Base-by-base conservation (phyloP, 2,888 invertebrate species). In the Linhomoeus sp. region DNA sequence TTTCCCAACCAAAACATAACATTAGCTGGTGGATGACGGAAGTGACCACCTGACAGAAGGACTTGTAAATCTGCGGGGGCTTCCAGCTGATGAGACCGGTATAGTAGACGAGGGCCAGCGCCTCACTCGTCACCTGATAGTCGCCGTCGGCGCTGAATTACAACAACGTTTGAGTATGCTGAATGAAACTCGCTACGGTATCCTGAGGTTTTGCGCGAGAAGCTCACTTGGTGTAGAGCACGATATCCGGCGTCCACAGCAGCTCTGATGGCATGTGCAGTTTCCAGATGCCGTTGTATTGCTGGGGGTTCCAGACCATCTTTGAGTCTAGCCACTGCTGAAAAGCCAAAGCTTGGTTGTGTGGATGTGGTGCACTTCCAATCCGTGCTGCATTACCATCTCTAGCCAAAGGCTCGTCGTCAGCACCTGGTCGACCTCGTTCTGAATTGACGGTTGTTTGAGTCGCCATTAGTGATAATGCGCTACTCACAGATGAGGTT, bases 251-350 rank as follows among this genome's bases (percentile, higher is more conserved):
- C 58, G 86, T 76, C 88, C 88, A 90, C 65, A 90, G 88, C 72
- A 87, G 87, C 70, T 90, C 88, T 23, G 86, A 85, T 47, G 88
- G 88, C 49, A 90, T 85, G 68, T 88, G 87, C 35, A 90, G 74
- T 82, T 87, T 88, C 65, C 85, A 81, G 40, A 87, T 86, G 5
- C 86, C 86, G 39, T 86, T 87, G 65, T 87, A 88, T 66, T 87
- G 86, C 60, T 78, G 79, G 45, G 88, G 87, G 68, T 88, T 86
- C 88, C 88, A 88, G 24, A 49, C 47, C 50, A 90, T 73, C 68
- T 88, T 88, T 75, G 87, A 86, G 73, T 88, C 88, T 68, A 84
- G 83, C 88, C 88, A 88, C 54, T 79, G 79, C 79, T 81, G 77
- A 7, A 17, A 41, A 24, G 37, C 38, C 20, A 45, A n/a, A n/a